Conservation (phyloP, 2,113 vertebrate genomes). For the Cyanoliseus patagonus region DNA sequence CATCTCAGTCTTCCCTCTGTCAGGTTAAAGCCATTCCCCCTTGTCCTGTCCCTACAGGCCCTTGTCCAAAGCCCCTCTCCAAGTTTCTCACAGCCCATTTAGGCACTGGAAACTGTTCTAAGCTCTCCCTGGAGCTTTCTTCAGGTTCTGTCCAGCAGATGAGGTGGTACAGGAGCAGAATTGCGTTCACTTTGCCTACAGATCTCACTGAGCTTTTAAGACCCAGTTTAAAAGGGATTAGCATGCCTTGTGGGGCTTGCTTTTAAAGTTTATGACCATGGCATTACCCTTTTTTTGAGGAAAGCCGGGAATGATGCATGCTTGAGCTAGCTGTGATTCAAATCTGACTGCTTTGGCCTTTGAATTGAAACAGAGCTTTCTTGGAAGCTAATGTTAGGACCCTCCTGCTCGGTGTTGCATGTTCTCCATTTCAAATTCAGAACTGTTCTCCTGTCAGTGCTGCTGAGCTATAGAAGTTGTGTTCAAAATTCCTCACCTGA, state of each 20-base stretch:
- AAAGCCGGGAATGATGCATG: background rate
- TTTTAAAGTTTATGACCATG: background rate
- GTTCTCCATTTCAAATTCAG: background rate
- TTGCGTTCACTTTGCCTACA: background rate
- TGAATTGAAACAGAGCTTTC: background rate
- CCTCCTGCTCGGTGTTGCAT: rapidly evolving
- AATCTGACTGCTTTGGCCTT: background rate
- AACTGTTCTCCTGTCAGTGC: background rate
- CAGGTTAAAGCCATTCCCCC: background rate
- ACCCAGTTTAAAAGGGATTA: background rate
- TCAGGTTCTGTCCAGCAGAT: background rate
- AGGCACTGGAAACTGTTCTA: background rate
- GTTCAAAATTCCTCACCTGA: rapidly evolving
- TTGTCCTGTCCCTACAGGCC: background rate
- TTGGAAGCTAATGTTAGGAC: background rate
- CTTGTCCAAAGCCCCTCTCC: background rate
- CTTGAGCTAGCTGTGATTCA: background rate
- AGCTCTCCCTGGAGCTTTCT: background rate
- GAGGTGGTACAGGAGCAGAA: background rate
- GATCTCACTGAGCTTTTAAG: background rate
- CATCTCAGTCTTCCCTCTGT: no score
- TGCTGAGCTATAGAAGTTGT: background rate
- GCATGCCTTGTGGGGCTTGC: rapidly evolving
- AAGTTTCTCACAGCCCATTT: background rate
- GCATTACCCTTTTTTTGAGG: background rate